A percentile compares a stretch with the other conserved stretches of the same genome.
phyloP scores from a whole-genome alignment of 1,140 invertebrate genomes.

The Platorchestia sp. region DNA sequence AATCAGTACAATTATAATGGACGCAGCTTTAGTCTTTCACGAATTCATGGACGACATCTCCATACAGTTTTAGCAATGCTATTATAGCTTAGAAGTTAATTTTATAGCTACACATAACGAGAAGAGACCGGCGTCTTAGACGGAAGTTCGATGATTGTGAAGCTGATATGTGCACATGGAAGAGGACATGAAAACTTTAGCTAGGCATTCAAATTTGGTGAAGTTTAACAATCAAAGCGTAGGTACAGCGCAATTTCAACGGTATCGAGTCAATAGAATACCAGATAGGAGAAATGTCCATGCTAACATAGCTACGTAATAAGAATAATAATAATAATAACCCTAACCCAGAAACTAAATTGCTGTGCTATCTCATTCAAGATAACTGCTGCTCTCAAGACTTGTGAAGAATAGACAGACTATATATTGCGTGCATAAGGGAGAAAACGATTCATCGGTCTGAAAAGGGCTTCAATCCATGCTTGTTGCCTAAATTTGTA shows the following conservation, averaged over 20 bases:
- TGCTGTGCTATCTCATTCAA: neutral
- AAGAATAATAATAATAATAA: neutral
- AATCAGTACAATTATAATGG: neutral
- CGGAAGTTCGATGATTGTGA: conserved; percentile 26
- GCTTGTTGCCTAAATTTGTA: neutral
- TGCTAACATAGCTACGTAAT: neutral
- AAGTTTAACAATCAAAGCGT: neutral
- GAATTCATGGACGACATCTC: neutral
- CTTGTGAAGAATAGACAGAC: neutral
- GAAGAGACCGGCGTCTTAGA: neutral
- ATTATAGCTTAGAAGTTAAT: neutral
- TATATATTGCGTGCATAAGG: neutral
- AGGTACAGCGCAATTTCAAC: neutral
- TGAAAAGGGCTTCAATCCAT: neutral
- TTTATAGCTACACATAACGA: neutral
- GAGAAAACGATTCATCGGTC: neutral
- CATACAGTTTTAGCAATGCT: neutral
- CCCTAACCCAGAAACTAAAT: neutral
- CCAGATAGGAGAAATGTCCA: neutral
- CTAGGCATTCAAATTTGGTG: neutral
- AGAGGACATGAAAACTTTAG: neutral
- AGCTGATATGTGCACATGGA: conserved; percentile 10
- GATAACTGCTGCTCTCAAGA: neutral
- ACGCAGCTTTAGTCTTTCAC: neutral
- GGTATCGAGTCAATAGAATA: neutral